Conservation (phyloP, 2,113 vertebrate genomes). For the Engystomops pustulosus region DNA sequence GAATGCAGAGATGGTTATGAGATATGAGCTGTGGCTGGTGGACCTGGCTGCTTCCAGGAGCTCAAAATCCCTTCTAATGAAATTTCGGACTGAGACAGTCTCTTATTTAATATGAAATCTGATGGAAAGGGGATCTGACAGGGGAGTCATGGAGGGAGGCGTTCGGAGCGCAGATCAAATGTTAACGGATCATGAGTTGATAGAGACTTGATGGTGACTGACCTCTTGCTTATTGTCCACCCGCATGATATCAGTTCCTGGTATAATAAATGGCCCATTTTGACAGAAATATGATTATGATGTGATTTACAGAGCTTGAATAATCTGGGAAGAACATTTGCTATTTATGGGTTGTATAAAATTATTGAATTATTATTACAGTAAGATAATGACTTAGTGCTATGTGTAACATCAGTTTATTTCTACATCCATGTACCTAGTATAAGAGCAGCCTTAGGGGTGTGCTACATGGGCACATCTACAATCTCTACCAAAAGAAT, state of each 20-base stretch:
- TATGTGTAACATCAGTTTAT: neutral
- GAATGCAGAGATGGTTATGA: slow-evolving; percentile 33
- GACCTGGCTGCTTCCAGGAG: slow-evolving; percentile 38
- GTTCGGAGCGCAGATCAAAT: slow-evolving; percentile 42
- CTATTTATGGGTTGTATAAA: neutral
- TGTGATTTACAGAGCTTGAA: neutral
- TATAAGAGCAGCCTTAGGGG: neutral
- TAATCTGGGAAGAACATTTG: slow-evolving; percentile 1
- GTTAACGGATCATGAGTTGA: slow-evolving; percentile 38
- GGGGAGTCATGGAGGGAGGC: slow-evolving; percentile 26
- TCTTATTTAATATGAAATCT: slow-evolving; percentile 54
- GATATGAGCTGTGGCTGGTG: slow-evolving; percentile 46
- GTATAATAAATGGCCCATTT: slow-evolving; percentile 20
- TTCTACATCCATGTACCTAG: neutral
- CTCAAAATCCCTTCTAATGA: slow-evolving; percentile 57
- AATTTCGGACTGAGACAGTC: slow-evolving; percentile 55
- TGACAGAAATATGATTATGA: slow-evolving; percentile 18
- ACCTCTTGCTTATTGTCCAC: slow-evolving; percentile 41
- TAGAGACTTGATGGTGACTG: slow-evolving; percentile 50
- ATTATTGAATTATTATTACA: too few species aligned
- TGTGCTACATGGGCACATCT: too few species aligned
- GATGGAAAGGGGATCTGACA: slow-evolving; percentile 45
- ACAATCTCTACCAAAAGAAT: too few species aligned
- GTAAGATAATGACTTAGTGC: neutral
- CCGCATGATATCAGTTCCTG: slow-evolving; percentile 30